phyloP scores from a whole-genome alignment of 2,113 vertebrate genomes.

The Okapia johnstoni region DNA sequence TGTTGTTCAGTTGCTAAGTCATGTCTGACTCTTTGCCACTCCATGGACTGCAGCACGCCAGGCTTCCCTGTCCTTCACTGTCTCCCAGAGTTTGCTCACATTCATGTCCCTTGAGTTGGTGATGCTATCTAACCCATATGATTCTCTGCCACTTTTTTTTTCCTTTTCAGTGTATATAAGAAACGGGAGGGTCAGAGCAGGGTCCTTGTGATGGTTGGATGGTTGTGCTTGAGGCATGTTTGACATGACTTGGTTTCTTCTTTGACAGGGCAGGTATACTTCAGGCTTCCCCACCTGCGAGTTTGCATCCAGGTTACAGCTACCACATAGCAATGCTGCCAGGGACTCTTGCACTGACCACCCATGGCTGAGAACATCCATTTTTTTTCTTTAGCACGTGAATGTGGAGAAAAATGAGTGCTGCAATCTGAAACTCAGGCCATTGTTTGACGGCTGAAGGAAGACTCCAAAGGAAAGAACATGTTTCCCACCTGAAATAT shows the following conservation, averaged over 20 bases:
- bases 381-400: neutral
- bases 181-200: neutral
- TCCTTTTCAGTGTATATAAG: neutral
- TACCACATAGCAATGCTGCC: fast-evolving
- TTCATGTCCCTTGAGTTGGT: neutral
- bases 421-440: neutral
- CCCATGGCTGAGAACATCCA: neutral
- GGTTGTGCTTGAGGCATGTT: neutral
- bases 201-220: neutral
- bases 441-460: neutral
- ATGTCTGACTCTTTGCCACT: neutral
- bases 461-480: neutral
- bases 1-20: neutral
- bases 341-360: neutral
- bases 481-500: neutral
- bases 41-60: neutral
- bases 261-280: neutral
- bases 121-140: neutral
- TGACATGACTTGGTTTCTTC: neutral
- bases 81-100: neutral
- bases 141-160: neutral
- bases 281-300: neutral
- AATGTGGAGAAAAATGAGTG: neutral
- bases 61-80: neutral
- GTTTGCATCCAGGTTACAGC: neutral